A percentile compares a stretch with the other conserved stretches of the same genome.
Evolutionary conservation across 2,797 vertebrate genomes (phyloP).

Genomic region (Trematomus bernacchii): DNA sequence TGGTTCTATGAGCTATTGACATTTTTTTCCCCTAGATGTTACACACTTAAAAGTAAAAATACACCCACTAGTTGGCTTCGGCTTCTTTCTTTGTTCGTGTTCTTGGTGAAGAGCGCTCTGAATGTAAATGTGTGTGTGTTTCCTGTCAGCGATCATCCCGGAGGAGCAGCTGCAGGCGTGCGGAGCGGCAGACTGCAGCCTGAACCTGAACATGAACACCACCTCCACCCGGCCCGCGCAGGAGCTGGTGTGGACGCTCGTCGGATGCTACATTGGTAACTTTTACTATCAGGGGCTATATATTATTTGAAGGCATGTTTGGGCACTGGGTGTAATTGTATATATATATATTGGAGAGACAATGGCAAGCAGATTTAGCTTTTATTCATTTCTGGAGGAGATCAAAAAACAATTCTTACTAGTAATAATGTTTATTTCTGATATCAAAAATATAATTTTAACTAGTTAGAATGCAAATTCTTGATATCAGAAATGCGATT

Average conservation of each 20-base stretch:
- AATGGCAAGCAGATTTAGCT: too few relatives aligned
- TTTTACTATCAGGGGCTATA: too few relatives aligned
- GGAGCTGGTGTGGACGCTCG: slow-evolving; percentile 77
- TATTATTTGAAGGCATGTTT: too few relatives aligned
- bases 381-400: too few relatives aligned
- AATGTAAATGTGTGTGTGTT: neutral
- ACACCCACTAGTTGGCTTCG: neutral
- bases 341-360: too few relatives aligned
- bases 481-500: too few relatives aligned
- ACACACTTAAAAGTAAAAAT: neutral
- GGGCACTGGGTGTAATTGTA: too few relatives aligned
- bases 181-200: slow-evolving; percentile 77
- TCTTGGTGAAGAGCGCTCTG: neutral
- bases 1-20: neutral
- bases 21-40: too few relatives aligned
- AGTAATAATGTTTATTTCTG: too few relatives aligned
- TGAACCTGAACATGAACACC: slow-evolving; percentile 45
- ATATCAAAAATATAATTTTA: too few relatives aligned
- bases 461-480: too few relatives aligned
- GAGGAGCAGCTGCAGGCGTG: slow-evolving; percentile 78
- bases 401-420: too few relatives aligned
- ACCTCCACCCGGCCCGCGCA: slow-evolving; percentile 65
- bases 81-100: neutral
- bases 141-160: slow-evolving; percentile 73
- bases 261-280: slow-evolving; percentile 81